Base-by-base conservation (phyloP, 2,888 invertebrate genomes). In the Cheilosia urbana region DNA sequence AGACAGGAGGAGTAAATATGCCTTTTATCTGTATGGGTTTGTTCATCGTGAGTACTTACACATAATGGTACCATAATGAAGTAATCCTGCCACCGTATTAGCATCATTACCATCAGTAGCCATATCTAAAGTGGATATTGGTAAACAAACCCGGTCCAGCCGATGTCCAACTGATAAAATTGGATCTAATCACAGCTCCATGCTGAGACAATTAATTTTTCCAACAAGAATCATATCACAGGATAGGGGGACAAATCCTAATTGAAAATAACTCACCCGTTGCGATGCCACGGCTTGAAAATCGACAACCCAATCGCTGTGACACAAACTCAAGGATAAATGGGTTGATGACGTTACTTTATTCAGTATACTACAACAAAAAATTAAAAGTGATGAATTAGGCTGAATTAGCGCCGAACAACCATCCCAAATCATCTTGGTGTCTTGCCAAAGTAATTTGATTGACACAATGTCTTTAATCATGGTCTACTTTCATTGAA, bases 171-270 rank as follows among this genome's bases (percentile, higher is more conserved):
- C 69, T 57, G 69, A 47, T 69, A 7, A 57, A 57, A 47, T 57
- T 57, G 21, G 45, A 69, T 69, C 45, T 57, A 57, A 57, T 69
- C 57, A 69, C 21, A 11, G 37, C 34, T 13, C 6, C 69, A 45
- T 57, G 58, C 69, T 47, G 77, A 19, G 77, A 77, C 69, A 77
- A 77, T 77, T 55, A 40, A 17, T 45, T 34, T 47, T 1, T 30
- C 42, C 51, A 5, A 27, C 15, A 51, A 42, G 11, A 7, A 4
- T 19, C 19, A 21, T 49, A 9, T 34, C 45, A 19, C 15, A 21
- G 49, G 21, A 9, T 1, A 37, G 49, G 11, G 37, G 37, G n/a
- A 65, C 6, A 15, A 34, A 42, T n/a, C 40, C 42, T 37, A 40
- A 53, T 66, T 66, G 24, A 11, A 40, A 13, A 21, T 21, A 4